Conservation (phyloP, 2,888 invertebrate species). For the Orchesella flavescens region DNA sequence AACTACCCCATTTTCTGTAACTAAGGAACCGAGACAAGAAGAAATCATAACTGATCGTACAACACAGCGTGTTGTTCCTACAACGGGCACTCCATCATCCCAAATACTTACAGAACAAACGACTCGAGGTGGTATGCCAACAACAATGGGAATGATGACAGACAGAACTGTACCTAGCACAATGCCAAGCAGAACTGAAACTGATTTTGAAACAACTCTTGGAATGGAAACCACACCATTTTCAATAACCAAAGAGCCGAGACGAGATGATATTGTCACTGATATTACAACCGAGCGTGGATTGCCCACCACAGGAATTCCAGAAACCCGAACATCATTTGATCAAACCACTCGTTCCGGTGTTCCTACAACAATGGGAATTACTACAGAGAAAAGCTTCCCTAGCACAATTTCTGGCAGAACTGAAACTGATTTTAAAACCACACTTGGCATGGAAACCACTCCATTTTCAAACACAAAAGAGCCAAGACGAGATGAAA, state of each 20-base stretch:
- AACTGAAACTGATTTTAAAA: neutral
- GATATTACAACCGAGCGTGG: too few species aligned
- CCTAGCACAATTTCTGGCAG: neutral
- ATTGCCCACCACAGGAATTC: neutral
- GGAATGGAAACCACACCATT: too few species aligned
- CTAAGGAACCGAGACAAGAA: neutral
- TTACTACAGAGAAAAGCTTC: too few species aligned
- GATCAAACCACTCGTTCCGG: neutral
- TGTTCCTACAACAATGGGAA: too few species aligned
- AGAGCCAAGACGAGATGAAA: neutral
- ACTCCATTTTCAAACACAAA: neutral
- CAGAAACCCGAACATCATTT: neutral
- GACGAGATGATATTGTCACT: too few species aligned
- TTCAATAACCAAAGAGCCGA: too few species aligned
- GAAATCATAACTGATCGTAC: slow-evolving; percentile 24
- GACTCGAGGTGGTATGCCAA: too few species aligned
- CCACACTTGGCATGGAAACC: slow-evolving; percentile 1
- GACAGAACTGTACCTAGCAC: neutral
- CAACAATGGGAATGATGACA: too few species aligned
- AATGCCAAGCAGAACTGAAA: neutral
- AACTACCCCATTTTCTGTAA: neutral
- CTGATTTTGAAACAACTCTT: too few species aligned
- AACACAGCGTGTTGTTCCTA: slow-evolving; percentile 19
- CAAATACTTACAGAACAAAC: too few species aligned
- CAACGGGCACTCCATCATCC: neutral